phyloP scores from a whole-genome alignment of 2,113 vertebrate species.

The Eidolon helvum region DNA sequence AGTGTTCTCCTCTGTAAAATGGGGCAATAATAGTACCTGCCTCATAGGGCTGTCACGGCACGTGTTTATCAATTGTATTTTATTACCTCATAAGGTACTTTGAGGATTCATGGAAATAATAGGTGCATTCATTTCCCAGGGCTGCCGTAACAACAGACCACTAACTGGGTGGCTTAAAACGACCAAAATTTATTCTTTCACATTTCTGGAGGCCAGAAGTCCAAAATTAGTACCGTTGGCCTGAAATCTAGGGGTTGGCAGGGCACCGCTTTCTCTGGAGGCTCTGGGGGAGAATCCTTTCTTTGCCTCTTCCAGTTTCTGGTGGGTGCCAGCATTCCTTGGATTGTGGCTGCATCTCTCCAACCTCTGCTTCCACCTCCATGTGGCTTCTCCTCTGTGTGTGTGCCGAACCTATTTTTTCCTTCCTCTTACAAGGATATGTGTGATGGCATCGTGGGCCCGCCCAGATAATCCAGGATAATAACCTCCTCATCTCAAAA shows the following conservation, averaged over 20 bases:
- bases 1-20: not conserved
- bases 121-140: not conserved
- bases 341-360: not conserved
- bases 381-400: not conserved
- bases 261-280: not conserved
- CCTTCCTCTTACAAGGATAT: not conserved
- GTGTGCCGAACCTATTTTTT: not conserved
- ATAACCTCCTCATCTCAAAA: not conserved
- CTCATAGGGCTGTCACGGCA: not conserved
- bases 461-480: not conserved
- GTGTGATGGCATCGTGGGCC: too few species aligned
- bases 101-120: not conserved
- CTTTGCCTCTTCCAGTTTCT: not conserved
- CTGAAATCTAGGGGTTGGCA: not conserved
- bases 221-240: not conserved
- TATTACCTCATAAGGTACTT: not conserved
- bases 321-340: not conserved
- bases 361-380: not conserved
- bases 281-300: not conserved
- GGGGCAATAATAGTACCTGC: not conserved
- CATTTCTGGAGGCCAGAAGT: not conserved
- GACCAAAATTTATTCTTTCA: not conserved
- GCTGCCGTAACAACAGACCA: not conserved
- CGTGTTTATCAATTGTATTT: not conserved
- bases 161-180: not conserved